Conservation (phyloP, 1,140 invertebrate species). For the Platyura marginata region DNA sequence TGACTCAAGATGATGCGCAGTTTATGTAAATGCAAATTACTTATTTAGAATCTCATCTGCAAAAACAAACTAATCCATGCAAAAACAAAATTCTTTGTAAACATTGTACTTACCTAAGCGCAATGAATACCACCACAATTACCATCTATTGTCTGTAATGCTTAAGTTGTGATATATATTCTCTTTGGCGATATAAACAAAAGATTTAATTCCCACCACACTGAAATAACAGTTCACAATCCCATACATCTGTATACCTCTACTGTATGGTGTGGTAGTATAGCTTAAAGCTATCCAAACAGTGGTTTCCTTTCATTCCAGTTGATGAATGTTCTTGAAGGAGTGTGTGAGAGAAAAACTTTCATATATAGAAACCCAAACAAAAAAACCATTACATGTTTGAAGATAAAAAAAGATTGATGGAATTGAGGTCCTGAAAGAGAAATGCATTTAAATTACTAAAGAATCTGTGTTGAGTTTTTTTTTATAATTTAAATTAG, state of each 20-base stretch:
- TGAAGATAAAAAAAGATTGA: not conserved
- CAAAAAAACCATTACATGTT: not conserved
- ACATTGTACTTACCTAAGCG: no score
- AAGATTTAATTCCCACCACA: not conserved
- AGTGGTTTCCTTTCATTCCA: not conserved
- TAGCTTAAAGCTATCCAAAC: not conserved
- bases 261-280: not conserved
- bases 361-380: not conserved
- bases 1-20: no score
- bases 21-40: no score
- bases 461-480: not conserved
- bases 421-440: not conserved
- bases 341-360: not conserved
- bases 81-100: no score
- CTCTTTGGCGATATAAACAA: not conserved
- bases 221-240: not conserved
- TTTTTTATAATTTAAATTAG: not conserved
- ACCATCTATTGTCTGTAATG: not conserved
- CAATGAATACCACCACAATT: not conserved
- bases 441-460: not conserved
- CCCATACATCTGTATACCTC: not conserved
- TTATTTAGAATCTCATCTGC: no score
- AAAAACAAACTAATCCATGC: no score
- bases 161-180: not conserved
- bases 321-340: not conserved